Evolutionary conservation across 37 sponge, comb jelly and placozoan genomes (phyloP), one percentile per base, ranked within the genome.

Genomic region (Spongia lamella): DNA sequence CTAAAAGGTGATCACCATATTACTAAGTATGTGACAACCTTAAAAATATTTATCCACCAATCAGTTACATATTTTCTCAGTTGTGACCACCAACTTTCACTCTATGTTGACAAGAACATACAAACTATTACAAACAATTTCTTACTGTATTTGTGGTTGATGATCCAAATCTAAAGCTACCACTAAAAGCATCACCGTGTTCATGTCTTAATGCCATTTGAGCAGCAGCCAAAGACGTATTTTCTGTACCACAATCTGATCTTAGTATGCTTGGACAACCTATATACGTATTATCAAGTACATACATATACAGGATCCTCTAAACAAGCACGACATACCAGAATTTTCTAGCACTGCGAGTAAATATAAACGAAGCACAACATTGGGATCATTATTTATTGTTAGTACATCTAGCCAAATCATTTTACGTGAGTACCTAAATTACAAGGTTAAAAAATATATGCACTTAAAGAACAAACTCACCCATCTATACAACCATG

Each of bases 111-210:
- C 29, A 21, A n/a, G 47, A 27, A 19, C 25, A 68, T 40, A 68
- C 52, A 39, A 68, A 34, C n/a, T 15, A 7, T 31, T 9, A 43
- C 47, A 43, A 4, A 20, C 4, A 68, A 39, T 40, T n/a, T n/a
- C n/a, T n/a, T 21, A 72, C 72, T 33, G 72, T 72, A 29, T 72
- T 72, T 27, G 72, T 72, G 22, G 72, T 72, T 27, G 56, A 72
- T 6, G 57, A 3, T 34, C 72, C 72, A 54, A 30, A 72, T 2
- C 72, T 31, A 56, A 32, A 72, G 30, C 72, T 72, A 53, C 58
- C 58, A 7, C 72, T 72, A 31, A 72, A 72, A 27, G 3, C 56
- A 31, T 72, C 72, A 55, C 3, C 53, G 19, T 72, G 72, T 5
- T 72, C 17, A 30, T 72, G 72, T 15, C 72, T 3, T 26, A 72